phyloP scores from a whole-genome alignment of 35 echinoderm and acorn worm species.

The Anneissia japonica region DNA sequence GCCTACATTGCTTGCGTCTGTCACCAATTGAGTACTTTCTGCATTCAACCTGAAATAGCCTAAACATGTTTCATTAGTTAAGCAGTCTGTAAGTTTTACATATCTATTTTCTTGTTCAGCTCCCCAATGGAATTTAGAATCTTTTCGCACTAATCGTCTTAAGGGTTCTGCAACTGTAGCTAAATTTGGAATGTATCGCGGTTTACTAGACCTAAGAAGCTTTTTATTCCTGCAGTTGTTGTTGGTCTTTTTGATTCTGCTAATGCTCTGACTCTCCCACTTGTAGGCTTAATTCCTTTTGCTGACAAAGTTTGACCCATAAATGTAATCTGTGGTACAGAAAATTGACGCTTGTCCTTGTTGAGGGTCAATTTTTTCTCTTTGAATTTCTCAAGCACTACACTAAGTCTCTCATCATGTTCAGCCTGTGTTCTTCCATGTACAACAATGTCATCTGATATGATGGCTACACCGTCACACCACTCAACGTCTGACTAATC shows the following conservation, averaged over 20 bases:
- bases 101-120: conserved; percentile 18
- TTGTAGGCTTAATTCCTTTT: conserved; percentile 58
- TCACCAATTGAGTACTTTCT: conserved; percentile 32
- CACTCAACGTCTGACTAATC: no score
- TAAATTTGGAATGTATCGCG: conserved; percentile 63
- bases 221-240: conserved; percentile 41
- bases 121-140: conserved; percentile 48
- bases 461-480: no score
- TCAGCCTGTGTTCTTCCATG: neutral
- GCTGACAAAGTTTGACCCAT: no score
- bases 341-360: conserved; percentile 41
- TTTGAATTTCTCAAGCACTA: no score
- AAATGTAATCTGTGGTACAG: no score
- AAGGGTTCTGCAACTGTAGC: conserved; percentile 55
- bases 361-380: no score
- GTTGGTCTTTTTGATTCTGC: conserved; percentile 21
- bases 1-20: conserved; percentile 48
- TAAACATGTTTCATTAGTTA: conserved; percentile 32
- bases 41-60: conserved; percentile 46
- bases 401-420: neutral
- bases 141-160: conserved; percentile 21
- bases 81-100: conserved; percentile 32
- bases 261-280: conserved; percentile 25
- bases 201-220: conserved; percentile 62
- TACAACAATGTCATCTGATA: neutral